phyloP scores from a whole-genome alignment of 2,797 vertebrate species.

The Synanceia verrucosa region DNA sequence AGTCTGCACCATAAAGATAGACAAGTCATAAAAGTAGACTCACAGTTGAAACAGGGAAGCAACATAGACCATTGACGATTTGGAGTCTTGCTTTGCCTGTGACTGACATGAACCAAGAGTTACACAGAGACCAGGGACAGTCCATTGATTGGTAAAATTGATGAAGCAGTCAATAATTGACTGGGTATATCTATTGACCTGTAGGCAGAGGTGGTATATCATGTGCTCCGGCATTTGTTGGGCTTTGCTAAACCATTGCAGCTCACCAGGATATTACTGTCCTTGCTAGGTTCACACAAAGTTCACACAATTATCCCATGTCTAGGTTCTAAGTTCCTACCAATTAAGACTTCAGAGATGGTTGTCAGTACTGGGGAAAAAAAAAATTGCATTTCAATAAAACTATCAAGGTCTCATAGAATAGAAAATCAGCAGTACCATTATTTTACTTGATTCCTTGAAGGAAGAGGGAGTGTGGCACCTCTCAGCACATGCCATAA shows the following conservation, averaged over 20 bases:
- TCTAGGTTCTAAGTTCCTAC: neutral
- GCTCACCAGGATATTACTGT: conserved; percentile 3
- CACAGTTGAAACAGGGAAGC: conserved; percentile 7
- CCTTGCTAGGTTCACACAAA: neutral
- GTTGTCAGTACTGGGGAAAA: neutral
- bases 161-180: conserved; percentile 59
- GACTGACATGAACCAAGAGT: conserved; percentile 37
- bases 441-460: conserved; percentile 19
- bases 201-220: conserved; percentile 20
- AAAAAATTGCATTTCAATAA: conserved; percentile 18
- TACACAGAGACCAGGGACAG: conserved; percentile 32
- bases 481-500: conserved; percentile 66
- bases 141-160: conserved; percentile 63
- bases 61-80: conserved; percentile 13
- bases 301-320: conserved; percentile 14
- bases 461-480: conserved; percentile 32
- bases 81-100: conserved; percentile 12
- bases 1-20: neutral
- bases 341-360: conserved; percentile 18
- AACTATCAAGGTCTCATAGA: conserved; percentile 32
- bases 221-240: conserved; percentile 31
- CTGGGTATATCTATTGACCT: conserved; percentile 52
- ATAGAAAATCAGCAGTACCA: conserved; percentile 24
- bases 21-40: neutral
- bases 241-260: conserved; percentile 27